Base-by-base conservation (phyloP, 1,140 invertebrate genomes). In the Achatina immaculata region DNA sequence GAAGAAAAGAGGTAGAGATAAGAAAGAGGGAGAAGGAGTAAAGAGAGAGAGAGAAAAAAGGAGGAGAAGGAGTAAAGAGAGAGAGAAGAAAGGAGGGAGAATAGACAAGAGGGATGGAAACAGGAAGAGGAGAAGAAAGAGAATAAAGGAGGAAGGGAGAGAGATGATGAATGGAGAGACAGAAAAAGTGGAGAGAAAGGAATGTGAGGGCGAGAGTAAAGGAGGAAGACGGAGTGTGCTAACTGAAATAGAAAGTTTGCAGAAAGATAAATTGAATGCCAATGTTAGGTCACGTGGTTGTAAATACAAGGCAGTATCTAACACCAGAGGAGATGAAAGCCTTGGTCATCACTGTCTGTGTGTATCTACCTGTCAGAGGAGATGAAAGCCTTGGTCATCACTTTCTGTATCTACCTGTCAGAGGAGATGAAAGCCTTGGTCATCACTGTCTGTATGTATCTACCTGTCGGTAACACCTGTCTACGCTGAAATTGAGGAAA, bases 11-110 rank as follows among this genome's bases (percentile, higher is more conserved):
- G 68, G 36, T 9, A 42, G 36, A 71, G 4, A 36, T 11, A 34
- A 28, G 34, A 34, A 28, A 74, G 72, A 74, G n/a, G 31, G 34
- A 48, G 40, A 6, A n/a, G n/a, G 40, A 71, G 68, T 9, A 71
- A 11, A n/a, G n/a, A n/a, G n/a, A 71, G 6, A 14, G n/a, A 16
- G n/a, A 42, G 36, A 34, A 36, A n/a, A 36, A n/a, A 9, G 11
- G 34, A n/a, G 38, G 40, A 71, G 11, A 71, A n/a, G 36, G n/a
- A 19, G 40, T 7, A 38, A 71, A 11, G 40, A 36, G 28, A 74
- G 11, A 34, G 45, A 74, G 72, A 74, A 28, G 14, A 28, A 74
- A n/a, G n/a, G 45, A 48, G 72, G 36, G 68, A 69, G 68, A 36
- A 24, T 4, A 24, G 24, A 24, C 4, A 24, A 36, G 68, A 40